Conservation (phyloP, 2,888 invertebrate species). For the Polyommatus icarus region DNA sequence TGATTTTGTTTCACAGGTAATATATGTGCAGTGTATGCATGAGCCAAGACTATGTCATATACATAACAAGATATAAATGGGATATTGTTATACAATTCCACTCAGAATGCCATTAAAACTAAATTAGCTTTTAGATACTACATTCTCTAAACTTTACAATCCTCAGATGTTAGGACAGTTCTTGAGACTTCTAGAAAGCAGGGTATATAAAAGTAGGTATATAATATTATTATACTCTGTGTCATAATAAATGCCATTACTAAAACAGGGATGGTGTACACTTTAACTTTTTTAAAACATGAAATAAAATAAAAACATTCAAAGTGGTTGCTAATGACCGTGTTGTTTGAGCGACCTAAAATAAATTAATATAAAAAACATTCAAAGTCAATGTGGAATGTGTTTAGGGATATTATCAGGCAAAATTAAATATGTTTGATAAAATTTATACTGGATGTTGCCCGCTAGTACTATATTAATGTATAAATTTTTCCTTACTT, state of each 20-base stretch:
- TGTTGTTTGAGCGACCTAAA: too few relatives aligned
- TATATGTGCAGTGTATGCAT: not conserved
- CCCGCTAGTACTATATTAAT: not conserved
- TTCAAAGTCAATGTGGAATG: constrained; percentile 6
- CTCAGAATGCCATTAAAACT: not conserved
- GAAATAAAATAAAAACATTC: constrained; percentile 37
- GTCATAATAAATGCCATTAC: not conserved
- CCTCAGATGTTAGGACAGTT: not conserved
- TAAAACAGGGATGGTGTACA: not conserved
- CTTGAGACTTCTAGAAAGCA: not conserved
- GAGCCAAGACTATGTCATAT: constrained; percentile 1
- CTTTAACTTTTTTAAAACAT: not conserved
- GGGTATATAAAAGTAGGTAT: not conserved
- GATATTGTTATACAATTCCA: not conserved
- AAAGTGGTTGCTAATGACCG: too few relatives aligned
- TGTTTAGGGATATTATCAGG: not conserved
- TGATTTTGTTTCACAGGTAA: not conserved
- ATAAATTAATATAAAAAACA: too few relatives aligned
- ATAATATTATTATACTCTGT: not conserved
- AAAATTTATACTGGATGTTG: not conserved
- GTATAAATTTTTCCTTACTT: not conserved
- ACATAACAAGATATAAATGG: not conserved
- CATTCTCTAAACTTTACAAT: not conserved
- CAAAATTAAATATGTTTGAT: not conserved
- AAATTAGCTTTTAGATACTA: not conserved